Percentiles rank a stretch among this genome's conserved stretches.
Conservation (phyloP, 2,113 vertebrate species). For the Pseudopipra pipra region DNA sequence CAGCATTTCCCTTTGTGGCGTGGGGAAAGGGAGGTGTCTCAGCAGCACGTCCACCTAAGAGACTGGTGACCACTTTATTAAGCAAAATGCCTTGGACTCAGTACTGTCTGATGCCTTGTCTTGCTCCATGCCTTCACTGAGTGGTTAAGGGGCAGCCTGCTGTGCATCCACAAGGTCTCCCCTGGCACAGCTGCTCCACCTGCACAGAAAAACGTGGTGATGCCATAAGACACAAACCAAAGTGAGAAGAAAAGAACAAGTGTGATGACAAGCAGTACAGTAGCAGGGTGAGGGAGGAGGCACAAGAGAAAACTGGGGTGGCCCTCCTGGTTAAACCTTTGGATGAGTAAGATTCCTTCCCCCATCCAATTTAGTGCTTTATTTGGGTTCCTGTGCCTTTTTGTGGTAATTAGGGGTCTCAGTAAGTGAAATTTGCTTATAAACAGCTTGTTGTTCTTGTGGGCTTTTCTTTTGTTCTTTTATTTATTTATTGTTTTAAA, state of each 20-base stretch:
- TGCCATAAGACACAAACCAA: neutral
- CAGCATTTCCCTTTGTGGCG: neutral
- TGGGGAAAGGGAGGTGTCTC: neutral
- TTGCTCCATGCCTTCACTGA: neutral
- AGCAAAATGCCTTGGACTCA: neutral
- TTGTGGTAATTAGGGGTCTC: conserved; percentile 3
- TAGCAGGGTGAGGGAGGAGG: neutral
- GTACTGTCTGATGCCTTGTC: neutral
- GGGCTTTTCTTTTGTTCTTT: conserved; percentile 30
- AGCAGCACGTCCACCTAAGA: neutral
- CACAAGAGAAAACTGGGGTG: neutral
- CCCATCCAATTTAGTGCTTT: neutral
- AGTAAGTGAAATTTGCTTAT: neutral
- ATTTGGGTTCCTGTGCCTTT: neutral
- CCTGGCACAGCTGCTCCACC: neutral
- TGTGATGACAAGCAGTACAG: neutral
- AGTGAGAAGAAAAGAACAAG: neutral
- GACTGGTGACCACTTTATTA: neutral
- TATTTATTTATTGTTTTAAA: conserved; percentile 53
- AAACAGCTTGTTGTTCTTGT: neutral
- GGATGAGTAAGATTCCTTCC: neutral
- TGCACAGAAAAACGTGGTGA: neutral
- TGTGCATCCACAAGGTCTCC: neutral
- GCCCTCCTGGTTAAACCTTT: neutral
- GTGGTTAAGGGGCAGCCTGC: neutral